Base-by-base conservation (phyloP, 1,140 invertebrate genomes). In the Aphidius gifuensis region DNA sequence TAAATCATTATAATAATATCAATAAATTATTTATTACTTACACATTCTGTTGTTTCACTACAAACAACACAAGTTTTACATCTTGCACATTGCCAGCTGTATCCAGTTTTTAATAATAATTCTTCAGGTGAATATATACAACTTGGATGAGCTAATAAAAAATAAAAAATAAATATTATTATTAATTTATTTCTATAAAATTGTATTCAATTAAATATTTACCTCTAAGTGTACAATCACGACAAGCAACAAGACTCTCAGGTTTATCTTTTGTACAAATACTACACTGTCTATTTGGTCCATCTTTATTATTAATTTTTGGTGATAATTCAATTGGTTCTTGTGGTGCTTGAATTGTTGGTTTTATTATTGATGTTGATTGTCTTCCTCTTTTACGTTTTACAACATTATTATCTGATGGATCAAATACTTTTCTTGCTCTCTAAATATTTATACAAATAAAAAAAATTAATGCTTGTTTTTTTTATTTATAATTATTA, bases 191-290 rank as follows among this genome's bases (percentile, higher is more conserved):
- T 45, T 45, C 1, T 11, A 45, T 1, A 1, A 44, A 7, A 7
- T 44, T 44, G 43, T 44, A 49, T 21, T n/a, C 5, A 48, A 49
- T 23, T 11, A 58, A 58, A n/a, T 64, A 62, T 64, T 76, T 81
- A 90, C 89, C 88, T 86, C 90, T 89, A 61, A 89, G 88, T 58
- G 87, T 89, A 67, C 92, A 94, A 74, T 92, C 90, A 56, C 88
- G 80, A 74, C 92, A 94, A 62, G 87, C 83, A 2, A 93, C 83
- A 46, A 93, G 81, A 53, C 83, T 83, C 71, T 92, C 91, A 23
- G 70, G 60, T 51, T 79, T 80, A 54, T 77, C 76, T 79, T 86
- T 74, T 48, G 72, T 64, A 70, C 80, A 80, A 2, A 81, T 64
- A 57, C 77, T 81, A 50, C 80, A 80, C 11, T 78, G 74, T 63